Base-by-base conservation (phyloP, 2,888 invertebrate species). In the Lutraria lutraria region DNA sequence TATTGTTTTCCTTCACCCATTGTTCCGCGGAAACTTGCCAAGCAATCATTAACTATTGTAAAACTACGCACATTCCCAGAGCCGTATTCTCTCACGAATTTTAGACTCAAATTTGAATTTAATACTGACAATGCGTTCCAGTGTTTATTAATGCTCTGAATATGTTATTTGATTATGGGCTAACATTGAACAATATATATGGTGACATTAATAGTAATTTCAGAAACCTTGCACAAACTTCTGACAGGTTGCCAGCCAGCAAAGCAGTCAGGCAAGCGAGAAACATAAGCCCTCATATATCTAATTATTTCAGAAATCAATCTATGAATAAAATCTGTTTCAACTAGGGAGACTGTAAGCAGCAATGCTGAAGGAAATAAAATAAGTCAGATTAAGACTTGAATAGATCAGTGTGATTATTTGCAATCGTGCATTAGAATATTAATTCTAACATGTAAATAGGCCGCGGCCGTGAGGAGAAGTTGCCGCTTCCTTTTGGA, bases 21-120 rank as follows among this genome's bases (percentile, higher is more conserved):
- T 90, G 89, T 92, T 56, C 60, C 29, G n/a, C 56, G 25, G 81
- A 56, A 81, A 88, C 84, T 82, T 89, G 85, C 76, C 83, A 90
- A 86, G 81, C 84, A 86, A 89, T 83, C 86, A 89, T 91, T 87
- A 89, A 80, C 85, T 85, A 87, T 85, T 81, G 76, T 43, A 16
- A 21, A 16, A 63, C 76, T 80, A 89, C 83, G 63, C 56, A 56
- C 83, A 89, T 84, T 89, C 84, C 85, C 68, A 29, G 43, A 12
- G 54, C n/a, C 15, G 34, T 83, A 89, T 87, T 89, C 87, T 89
- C 84, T 89, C 87, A 87, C 87, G 87, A 72, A 68, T 72, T 60
- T 87, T 53, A 52, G 84, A 56, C 81, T 85, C 86, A 83, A 83
- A 83, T 89, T 83, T 52, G 56, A 89, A 86, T 56, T 43, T 60